phyloP scores from a whole-genome alignment of 2,797 vertebrate species.

The Octomys mimax region DNA sequence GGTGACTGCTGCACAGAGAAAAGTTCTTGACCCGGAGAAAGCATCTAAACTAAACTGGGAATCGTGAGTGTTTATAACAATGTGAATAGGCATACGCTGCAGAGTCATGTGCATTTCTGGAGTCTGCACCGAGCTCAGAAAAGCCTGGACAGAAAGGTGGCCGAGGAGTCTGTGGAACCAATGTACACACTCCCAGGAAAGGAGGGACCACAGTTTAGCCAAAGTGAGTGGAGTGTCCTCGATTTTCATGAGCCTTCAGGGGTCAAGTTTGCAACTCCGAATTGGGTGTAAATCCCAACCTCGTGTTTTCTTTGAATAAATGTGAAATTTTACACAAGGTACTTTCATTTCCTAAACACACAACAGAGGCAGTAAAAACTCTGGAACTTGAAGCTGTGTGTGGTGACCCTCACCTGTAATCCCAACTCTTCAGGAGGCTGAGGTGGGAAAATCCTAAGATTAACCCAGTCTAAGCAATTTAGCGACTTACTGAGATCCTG shows the following conservation, averaged over 20 bases:
- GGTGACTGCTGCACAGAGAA: not conserved
- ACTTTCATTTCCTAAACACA: not conserved
- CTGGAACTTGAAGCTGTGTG: not conserved
- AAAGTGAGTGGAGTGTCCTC: not conserved
- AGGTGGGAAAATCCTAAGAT: not conserved
- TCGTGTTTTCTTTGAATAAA: not conserved
- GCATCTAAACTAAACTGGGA: not conserved
- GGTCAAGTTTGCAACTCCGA: not conserved
- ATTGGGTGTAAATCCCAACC: not conserved
- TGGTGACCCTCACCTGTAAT: not conserved
- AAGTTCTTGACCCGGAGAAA: not conserved
- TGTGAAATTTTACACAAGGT: not conserved
- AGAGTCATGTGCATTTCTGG: not conserved
- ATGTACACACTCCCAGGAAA: accelerated
- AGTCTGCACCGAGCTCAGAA: not conserved
- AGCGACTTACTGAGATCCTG: not conserved
- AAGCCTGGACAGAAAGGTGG: not conserved
- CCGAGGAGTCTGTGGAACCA: not conserved
- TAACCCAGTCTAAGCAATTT: not conserved
- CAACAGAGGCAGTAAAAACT: not conserved
- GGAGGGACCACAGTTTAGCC: accelerated
- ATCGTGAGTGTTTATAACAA: not conserved
- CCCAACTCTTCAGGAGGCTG: not conserved
- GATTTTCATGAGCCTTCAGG: not conserved
- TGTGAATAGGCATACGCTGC: not conserved